Percentiles rank a stretch among this genome's conserved stretches.
Conservation (phyloP, 2,113 vertebrate genomes). For the Microcebus griseorufus region DNA sequence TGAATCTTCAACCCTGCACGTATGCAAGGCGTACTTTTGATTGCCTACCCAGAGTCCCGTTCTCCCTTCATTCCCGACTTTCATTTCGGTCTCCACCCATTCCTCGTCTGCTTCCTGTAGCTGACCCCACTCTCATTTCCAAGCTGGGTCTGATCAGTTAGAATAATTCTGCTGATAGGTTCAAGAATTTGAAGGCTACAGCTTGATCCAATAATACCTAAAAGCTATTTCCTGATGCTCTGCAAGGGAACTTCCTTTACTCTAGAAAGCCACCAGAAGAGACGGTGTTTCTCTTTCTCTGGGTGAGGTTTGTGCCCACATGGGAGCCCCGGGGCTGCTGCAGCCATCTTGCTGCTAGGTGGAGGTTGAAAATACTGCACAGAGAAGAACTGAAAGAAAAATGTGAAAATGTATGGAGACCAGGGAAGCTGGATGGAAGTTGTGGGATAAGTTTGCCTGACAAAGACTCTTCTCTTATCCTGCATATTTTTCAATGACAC, state of each 20-base stretch:
- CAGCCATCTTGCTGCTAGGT: neutral
- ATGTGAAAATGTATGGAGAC: neutral
- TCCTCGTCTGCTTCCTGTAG: neutral
- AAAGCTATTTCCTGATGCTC: neutral
- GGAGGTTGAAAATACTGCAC: neutral
- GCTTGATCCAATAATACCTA: neutral
- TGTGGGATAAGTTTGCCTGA: neutral
- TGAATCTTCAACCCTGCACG: neutral
- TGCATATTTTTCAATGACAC: neutral
- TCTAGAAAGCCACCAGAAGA: neutral
- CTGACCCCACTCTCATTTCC: neutral
- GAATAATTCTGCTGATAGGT: neutral
- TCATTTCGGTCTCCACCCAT: neutral
- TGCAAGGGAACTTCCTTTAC: neutral
- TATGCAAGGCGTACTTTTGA: neutral
- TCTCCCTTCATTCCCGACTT: neutral
- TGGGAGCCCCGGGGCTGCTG: neutral
- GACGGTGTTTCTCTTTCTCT: neutral
- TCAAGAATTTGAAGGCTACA: neutral
- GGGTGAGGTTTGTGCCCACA: neutral
- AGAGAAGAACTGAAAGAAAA: neutral
- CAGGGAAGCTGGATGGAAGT: neutral
- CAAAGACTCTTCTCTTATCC: neutral
- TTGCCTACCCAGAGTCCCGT: neutral
- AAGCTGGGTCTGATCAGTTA: neutral